These are phyloP conservation scores for Junonia oenone DNA, from an alignment of 2,888 invertebrate species.

Conservation along the genomic window DNA sequence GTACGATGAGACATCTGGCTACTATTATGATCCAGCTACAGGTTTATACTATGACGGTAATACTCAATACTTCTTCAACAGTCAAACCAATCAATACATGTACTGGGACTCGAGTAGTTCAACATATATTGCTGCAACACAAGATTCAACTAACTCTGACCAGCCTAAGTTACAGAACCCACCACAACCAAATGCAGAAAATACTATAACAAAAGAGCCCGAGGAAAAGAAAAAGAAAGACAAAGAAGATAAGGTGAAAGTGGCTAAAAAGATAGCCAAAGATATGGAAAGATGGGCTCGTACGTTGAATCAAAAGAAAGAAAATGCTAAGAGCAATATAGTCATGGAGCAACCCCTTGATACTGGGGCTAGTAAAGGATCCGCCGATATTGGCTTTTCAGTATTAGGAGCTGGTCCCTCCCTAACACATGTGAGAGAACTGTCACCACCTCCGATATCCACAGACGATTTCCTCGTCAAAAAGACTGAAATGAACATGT, in stretches of 20 bases:
- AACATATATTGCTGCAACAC: constrained; percentile 80
- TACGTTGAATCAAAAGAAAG: constrained; percentile 97
- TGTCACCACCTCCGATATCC: constrained; percentile 51
- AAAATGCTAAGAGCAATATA: constrained; percentile 73
- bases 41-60: constrained; percentile 97
- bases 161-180: constrained; percentile 53
- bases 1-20: constrained; percentile 96
- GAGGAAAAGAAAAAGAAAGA: constrained; percentile 84
- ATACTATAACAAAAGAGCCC: constrained; percentile 57
- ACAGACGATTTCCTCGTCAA: constrained; percentile 64
- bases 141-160: constrained; percentile 56
- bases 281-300: constrained; percentile 94
- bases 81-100: constrained; percentile 92
- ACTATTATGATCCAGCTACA: constrained; percentile 95
- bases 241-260: constrained; percentile 96
- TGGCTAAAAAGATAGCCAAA: constrained; percentile 98
- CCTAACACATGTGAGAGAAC: constrained; percentile 55
- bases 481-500: constrained; percentile 67
- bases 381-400: constrained; percentile 96
- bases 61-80: constrained; percentile 97
- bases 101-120: constrained; percentile 93
- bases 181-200: constrained; percentile 47
- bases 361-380: constrained; percentile 81
- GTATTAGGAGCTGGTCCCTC: constrained; percentile 87
- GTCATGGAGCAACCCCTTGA: constrained; percentile 70